Evolutionary conservation across 2,888 invertebrate species (phyloP), one percentile per base, ranked within the genome.

Genomic region (Nomada hirtipes): DNA sequence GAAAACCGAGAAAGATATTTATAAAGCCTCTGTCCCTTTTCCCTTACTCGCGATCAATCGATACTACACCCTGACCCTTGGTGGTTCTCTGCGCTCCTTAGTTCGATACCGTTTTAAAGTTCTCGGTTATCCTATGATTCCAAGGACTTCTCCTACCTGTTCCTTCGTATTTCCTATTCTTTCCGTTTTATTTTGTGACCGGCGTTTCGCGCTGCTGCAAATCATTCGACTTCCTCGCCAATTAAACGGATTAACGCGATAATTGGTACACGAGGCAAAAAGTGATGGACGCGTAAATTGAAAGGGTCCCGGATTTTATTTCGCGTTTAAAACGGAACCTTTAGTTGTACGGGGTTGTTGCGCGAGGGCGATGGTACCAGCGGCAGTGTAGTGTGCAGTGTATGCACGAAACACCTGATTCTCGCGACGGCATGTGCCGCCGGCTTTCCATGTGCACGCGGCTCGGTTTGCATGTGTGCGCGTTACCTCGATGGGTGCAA

Each of bases 401-500:
- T 55, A 57, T 47, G 63, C 42, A 53, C 79, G 70, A 76, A 88
- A 88, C 79, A 86, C 79, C 81, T 88, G 84, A 87, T 87, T 82
- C 75, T 63, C 71, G 64, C 76, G 79, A 76, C 82, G 72, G 75
- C 76, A 29, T 85, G 82, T 84, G 79, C 81, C 75, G 77, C 79
- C 70, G 36, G 36, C 36, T 36, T 80, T 65, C 70, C 74, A 76
- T 76, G 76, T 74, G 70, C 76, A 76, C 59, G 77, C 59, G 77
- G 79, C 57, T 7, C 52, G 18, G 63, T 73, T 74, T 71, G 75
- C 64, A 76, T 83, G 81, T 81, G 79, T 81, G 79, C 79, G 78
- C 82, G 84, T 85, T 69, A 82, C 73, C 87, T 84, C 90, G 91
- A 92, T 93, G 91, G 92, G 91, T 91, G 92, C 92, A 93, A 93